Conservation (phyloP, 1,140 invertebrate species). For the Acyrthosiphon pisum region DNA sequence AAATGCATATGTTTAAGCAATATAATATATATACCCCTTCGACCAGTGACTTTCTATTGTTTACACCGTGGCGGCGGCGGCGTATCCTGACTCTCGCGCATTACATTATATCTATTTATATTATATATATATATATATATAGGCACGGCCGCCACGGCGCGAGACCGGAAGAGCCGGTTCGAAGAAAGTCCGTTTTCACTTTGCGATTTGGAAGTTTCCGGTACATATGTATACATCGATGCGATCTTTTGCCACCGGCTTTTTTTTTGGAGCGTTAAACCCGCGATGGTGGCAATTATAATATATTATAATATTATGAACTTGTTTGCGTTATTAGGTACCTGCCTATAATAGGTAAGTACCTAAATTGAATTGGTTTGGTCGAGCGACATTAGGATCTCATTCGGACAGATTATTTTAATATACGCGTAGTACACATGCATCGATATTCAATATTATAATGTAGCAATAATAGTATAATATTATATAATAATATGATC, state of each 20-base stretch:
- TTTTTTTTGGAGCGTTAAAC: slow-evolving; percentile 1
- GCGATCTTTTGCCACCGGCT: background rate
- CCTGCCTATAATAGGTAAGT: background rate
- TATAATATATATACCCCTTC: slow-evolving; percentile 38
- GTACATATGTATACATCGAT: background rate
- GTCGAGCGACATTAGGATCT: background rate
- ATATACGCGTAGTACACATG: background rate
- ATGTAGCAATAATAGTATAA: background rate
- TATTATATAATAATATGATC: background rate
- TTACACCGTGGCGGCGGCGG: background rate
- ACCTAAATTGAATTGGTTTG: background rate
- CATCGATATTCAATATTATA: background rate
- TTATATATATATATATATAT: background rate
- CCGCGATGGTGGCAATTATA: background rate
- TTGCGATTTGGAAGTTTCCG: slow-evolving; percentile 33
- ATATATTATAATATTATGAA: background rate
- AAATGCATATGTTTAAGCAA: slow-evolving; percentile 2
- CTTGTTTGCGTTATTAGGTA: background rate
- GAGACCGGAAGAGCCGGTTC: slow-evolving; percentile 46
- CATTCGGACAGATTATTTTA: background rate
- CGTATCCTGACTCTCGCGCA: background rate
- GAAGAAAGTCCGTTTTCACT: slow-evolving; percentile 43
- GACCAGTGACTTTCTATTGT: slow-evolving; percentile 46
- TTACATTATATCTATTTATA: slow-evolving; percentile 6
- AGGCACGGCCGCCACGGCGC: too few species aligned